Conservation (phyloP, 2,888 invertebrate genomes). For the Cosmia pyralina region DNA sequence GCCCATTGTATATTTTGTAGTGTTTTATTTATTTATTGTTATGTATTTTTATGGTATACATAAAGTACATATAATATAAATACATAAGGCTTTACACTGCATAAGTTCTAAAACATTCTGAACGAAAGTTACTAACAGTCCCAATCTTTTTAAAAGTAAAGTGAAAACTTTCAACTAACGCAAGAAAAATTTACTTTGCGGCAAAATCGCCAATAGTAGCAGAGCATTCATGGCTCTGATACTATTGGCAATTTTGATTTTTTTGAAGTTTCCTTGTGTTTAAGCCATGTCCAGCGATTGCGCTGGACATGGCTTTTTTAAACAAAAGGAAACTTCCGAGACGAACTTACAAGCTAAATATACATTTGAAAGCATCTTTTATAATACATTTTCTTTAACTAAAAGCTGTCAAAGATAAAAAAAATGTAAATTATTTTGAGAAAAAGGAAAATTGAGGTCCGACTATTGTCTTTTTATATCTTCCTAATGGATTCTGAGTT, state of each 20-base stretch:
- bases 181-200: constrained; percentile 9
- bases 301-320: constrained; percentile 29
- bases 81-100: too few species aligned
- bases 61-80: too few species aligned
- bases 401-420: constrained; percentile 24
- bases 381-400: constrained; percentile 24
- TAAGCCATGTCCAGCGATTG: too few species aligned
- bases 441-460: constrained; percentile 13
- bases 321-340: constrained; percentile 4
- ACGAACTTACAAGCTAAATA: constrained; percentile 11
- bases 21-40: too few species aligned
- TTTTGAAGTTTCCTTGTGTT: too few species aligned
- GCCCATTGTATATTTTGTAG: too few species aligned
- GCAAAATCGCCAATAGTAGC: constrained; percentile 9
- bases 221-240: too few species aligned
- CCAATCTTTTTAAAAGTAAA: constrained; percentile 34
- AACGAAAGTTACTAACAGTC: background rate
- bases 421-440: constrained; percentile 13
- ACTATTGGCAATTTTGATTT: too few species aligned
- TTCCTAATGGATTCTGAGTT: constrained; percentile 20
- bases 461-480: constrained; percentile 21
- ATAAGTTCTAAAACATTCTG: background rate
- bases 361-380: constrained; percentile 15
- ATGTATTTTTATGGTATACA: too few species aligned
- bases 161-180: constrained; percentile 24